Base-by-base conservation (phyloP, 2,113 vertebrate genomes). In the Excalfactoria chinensis region DNA sequence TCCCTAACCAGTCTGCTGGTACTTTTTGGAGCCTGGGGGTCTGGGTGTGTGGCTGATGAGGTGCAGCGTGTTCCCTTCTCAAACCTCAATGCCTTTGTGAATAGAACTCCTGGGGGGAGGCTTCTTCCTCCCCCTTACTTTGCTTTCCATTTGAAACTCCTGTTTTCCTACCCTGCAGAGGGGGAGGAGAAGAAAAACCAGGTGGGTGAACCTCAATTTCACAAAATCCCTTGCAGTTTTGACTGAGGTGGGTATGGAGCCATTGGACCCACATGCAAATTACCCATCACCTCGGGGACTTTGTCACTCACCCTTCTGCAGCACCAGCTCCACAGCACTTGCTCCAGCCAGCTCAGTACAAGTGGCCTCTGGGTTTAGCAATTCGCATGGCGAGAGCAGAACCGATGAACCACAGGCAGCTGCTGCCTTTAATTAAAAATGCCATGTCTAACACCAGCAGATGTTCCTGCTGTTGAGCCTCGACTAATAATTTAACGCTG, bases 381-480 rank as follows among this genome's bases (percentile, higher is more conserved):
- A 95, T 93, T 95, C 5, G 0, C 68, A 84, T 0, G 0, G 58
- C 2, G 6, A 70, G 94, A 92, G 94, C 84, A 73, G 94, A 96
- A 91, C 88, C 9, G 20, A 70, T 89, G 94, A 96, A 95, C 93
- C 94, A 89, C 48, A 40, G 86, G 90, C 84, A 69, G 84, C 90
- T 75, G 84, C 84, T 93, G 84, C 83, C 88, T 95, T 96, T 97
- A 95, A 97, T 96, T 96, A 97, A 96, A 97, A 95, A 92, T 82
- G 94, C 94, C 90, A 81, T 86, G 92, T 95, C 86, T 94, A 94
- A 95, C 96, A 92, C 82, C 82, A 93, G 92, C 96, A 95, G 95
- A 96, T 96, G 96, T 94, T 95, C 82, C 84, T 81, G 72, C 79
- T 92, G 34, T 64, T 4, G 5, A 93, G 84, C 83, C 69, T 72